Percentiles rank a stretch among this genome's conserved stretches.
Conservation (phyloP, 2,888 invertebrate genomes). For the Xylota segnis region DNA sequence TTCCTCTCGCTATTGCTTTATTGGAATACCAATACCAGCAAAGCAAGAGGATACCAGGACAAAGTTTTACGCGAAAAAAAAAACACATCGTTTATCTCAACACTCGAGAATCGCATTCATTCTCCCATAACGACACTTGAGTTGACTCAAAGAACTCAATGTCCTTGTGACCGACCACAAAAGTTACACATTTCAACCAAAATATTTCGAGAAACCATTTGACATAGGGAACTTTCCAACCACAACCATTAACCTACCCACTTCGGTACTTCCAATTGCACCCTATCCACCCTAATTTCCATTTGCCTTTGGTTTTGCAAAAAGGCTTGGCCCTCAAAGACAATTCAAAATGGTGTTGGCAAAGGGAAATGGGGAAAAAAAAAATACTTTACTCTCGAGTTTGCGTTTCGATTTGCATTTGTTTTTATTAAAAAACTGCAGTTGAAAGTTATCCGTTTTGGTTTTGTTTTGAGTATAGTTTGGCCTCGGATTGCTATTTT, state of each 20-base stretch:
- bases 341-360: constrained; percentile 6
- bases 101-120: not conserved
- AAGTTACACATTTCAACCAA: constrained; percentile 19
- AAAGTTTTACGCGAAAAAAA: not conserved
- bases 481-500: constrained; percentile 63
- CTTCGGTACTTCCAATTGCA: constrained; percentile 21
- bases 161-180: not conserved
- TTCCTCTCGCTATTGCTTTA: too few species aligned
- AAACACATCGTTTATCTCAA: not conserved
- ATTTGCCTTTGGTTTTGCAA: constrained; percentile 31
- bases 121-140: constrained; percentile 1
- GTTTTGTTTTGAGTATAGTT: constrained; percentile 55
- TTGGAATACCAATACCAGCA: too few species aligned
- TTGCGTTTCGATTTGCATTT: constrained; percentile 68
- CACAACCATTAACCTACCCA: constrained; percentile 47
- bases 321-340: constrained; percentile 31
- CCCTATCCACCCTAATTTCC: constrained; percentile 26
- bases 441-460: constrained; percentile 67
- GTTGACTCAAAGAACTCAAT: not conserved
- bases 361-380: constrained; percentile 48
- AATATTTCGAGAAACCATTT: constrained; percentile 28
- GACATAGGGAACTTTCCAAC: constrained; percentile 40
- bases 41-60: too few species aligned
- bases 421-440: constrained; percentile 64
- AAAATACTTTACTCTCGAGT: constrained; percentile 46